phyloP scores from a whole-genome alignment of 2,888 invertebrate species.

The Acanthacorydalis orientalis region DNA sequence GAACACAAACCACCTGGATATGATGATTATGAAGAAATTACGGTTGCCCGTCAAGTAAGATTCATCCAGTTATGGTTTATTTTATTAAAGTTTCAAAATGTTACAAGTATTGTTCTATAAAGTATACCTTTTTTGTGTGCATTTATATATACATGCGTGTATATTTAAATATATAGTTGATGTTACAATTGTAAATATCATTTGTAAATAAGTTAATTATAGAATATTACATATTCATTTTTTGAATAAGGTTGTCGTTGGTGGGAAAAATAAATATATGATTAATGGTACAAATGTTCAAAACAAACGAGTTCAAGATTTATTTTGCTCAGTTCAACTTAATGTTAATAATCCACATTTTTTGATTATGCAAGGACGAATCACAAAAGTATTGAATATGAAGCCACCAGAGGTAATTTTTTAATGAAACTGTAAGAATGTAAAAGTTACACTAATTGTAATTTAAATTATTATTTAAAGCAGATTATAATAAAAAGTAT shows the following conservation, averaged over 20 bases:
- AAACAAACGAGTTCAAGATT: constrained; percentile 78
- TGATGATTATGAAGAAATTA: constrained; percentile 78
- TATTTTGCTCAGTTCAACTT: constrained; percentile 91
- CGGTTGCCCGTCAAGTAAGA: constrained; percentile 62
- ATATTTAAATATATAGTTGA: no score
- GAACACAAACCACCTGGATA: constrained; percentile 78
- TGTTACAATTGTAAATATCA: no score
- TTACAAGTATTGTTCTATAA: no score
- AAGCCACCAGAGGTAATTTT: constrained; percentile 76
- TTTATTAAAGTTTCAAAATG: no score
- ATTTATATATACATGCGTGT: no score
- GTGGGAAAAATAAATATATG: constrained; percentile 80
- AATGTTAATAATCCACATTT: constrained; percentile 99
- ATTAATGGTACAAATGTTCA: constrained; percentile 86
- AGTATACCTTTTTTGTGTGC: no score
- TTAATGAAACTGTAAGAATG: no score
- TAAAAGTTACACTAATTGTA: no score
- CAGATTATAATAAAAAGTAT: no score
- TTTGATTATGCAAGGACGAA: constrained; percentile 97
- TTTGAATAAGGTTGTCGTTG: constrained; percentile 43
- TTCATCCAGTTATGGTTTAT: no score
- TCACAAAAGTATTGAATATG: constrained; percentile 98
- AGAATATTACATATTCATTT: constrained; percentile 24
- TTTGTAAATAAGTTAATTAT: no score
- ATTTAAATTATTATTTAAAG: no score